These are phyloP conservation scores for Cantharis nigra DNA, from an alignment of 2,888 invertebrate species.

Conservation along the genomic window DNA sequence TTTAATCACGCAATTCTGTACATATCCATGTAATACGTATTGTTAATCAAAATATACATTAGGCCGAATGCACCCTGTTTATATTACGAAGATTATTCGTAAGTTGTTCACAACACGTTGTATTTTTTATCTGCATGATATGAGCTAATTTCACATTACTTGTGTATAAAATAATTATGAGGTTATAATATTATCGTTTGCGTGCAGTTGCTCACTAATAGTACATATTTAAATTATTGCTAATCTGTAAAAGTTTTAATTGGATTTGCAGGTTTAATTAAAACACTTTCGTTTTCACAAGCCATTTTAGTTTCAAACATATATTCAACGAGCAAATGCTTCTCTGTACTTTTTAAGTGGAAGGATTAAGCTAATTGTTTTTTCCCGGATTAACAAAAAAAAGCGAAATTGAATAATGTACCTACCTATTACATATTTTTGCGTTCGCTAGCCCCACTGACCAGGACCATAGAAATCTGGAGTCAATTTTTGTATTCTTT, in stretches of 20 bases:
- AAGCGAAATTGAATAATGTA: not conserved
- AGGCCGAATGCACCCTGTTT: not conserved
- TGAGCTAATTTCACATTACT: not conserved
- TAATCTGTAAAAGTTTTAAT: constrained; percentile 4
- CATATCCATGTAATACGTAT: not conserved
- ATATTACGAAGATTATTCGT: not conserved
- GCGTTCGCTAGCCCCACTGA: not conserved
- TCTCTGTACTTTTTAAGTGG: not conserved
- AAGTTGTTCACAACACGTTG: not conserved
- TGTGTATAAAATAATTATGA: not conserved
- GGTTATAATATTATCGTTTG: not conserved
- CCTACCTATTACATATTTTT: not conserved
- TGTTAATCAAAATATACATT: constrained; percentile 3
- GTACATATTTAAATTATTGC: not conserved
- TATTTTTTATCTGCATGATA: not conserved
- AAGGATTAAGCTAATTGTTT: not conserved
- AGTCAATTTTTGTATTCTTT: too few species aligned
- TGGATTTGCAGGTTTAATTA: constrained; percentile 2
- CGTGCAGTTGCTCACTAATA: not conserved
- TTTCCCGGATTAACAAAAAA: not conserved
- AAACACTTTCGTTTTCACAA: not conserved
- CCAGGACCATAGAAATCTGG: not conserved
- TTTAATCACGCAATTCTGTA: constrained; percentile 9
- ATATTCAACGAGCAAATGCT: not conserved
- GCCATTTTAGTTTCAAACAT: not conserved